phyloP scores from a whole-genome alignment of 2,888 invertebrate species.

The Eristalis tenax region DNA sequence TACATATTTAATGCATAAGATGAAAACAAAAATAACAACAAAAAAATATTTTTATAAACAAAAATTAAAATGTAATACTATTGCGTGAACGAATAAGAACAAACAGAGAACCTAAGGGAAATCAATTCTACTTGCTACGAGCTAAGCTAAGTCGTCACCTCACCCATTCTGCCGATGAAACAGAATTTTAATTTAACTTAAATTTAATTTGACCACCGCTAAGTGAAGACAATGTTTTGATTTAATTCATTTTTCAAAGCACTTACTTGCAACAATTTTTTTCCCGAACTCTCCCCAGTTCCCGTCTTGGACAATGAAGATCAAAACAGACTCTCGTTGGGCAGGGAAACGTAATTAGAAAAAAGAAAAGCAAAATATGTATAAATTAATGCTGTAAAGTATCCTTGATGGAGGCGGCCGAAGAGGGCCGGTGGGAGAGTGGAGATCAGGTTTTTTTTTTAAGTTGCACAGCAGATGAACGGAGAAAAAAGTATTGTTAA shows the following conservation, averaged over 20 bases:
- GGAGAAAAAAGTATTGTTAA: no score
- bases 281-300: background rate
- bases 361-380: background rate
- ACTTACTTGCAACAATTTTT: background rate
- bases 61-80: constrained; percentile 19
- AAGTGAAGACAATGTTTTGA: no score
- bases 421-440: constrained; percentile 1
- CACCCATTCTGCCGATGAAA: constrained; percentile 37
- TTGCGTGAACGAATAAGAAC: constrained; percentile 37
- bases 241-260: background rate
- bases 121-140: constrained; percentile 51
- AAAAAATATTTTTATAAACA: constrained; percentile 65
- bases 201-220: background rate
- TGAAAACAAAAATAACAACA: constrained; percentile 12
- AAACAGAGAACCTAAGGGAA: constrained; percentile 3
- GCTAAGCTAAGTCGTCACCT: constrained; percentile 59
- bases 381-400: constrained; percentile 30
- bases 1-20: constrained; percentile 56
- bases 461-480: background rate
- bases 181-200: no score
- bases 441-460: constrained; percentile 7
- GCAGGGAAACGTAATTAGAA: constrained; percentile 46
- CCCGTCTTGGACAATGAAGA: background rate
- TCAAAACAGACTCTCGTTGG: background rate
- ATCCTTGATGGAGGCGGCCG: constrained; percentile 17